Base-by-base conservation (phyloP, 2,888 invertebrate species). In the Orthosia gracilis region DNA sequence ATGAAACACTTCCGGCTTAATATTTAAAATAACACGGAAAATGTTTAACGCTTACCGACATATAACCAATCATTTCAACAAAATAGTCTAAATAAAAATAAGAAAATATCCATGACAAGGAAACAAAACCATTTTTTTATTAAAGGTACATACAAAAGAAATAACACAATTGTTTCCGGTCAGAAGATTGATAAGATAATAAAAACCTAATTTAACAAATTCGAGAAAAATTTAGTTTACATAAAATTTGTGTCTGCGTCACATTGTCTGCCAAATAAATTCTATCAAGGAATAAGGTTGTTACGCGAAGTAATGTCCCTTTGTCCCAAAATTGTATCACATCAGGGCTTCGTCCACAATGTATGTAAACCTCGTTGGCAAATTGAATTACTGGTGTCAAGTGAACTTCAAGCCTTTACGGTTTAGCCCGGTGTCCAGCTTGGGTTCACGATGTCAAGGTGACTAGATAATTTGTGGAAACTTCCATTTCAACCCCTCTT, bases 341-440 rank as follows among this genome's bases (percentile, higher is more conserved):
- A 76, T 65, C 76, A 85, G 74, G 54, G 57, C 52, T 73, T 55
- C 13, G 67, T 63, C 63, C 52, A 73, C 78, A 86, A 80, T 85
- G 81, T 82, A 79, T 83, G 81, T 86, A 85, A 89, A 86, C 82
- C 83, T 67, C 67, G 71, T 83, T 79, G 71, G 80, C 73, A 86
- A 88, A 91, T 89, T 89, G 83, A 89, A 89, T 89, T 87, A 88
- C 86, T 78, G 62, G 78, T 84, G 76, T 84, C 77, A 84, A 85
- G 84, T 71, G 71, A 85, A 87, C 78, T 73, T 75, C 47, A 61
- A 59, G 21, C 69, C 54, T 77, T 75, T 62, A n/a, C n/a, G 54
- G 54, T 49, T 59, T 57, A 69, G 17, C 40, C 17, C 9, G 12
- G 15, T 13, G 26, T 31, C 45, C 15, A 59, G 23, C 50, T 68